A percentile compares a stretch with the other conserved stretches of the same genome.
Evolutionary conservation across 2,113 vertebrate species (phyloP).

Genomic region (Equus quagga): DNA sequence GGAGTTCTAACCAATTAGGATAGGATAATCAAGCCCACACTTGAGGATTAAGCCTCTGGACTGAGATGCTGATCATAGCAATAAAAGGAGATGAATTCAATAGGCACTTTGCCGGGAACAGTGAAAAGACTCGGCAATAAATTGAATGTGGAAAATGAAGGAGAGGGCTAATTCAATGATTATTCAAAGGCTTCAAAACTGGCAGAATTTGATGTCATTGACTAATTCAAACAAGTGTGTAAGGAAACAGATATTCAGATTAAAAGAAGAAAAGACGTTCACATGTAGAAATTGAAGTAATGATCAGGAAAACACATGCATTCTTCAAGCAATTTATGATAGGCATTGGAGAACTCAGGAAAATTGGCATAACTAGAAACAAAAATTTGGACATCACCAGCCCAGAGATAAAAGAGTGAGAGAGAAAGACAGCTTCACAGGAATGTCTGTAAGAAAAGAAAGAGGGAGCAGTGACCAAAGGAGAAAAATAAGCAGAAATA

Average conservation of each 20-base stretch:
- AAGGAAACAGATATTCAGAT: not conserved
- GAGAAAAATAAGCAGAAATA: not conserved
- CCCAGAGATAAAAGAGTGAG: not conserved
- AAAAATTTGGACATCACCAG: not conserved
- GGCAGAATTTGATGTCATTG: not conserved
- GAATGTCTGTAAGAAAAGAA: not conserved
- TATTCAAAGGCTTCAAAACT: conserved; percentile 23
- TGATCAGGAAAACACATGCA: not conserved
- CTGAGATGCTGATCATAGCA: not conserved
- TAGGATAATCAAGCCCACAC: not conserved
- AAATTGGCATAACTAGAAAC: not conserved
- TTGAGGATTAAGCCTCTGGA: not conserved
- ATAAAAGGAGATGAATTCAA: not conserved
- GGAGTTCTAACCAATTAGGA: not conserved
- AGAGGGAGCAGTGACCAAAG: not conserved
- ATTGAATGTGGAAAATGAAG: conserved; percentile 13
- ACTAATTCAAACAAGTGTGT: not conserved
- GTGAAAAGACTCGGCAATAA: not conserved
- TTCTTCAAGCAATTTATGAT: not conserved
- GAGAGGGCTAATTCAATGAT: not conserved
- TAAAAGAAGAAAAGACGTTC: conserved; percentile 26
- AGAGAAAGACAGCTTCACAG: not conserved
- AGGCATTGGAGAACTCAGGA: not conserved
- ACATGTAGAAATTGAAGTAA: not conserved
- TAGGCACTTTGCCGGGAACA: not conserved